Evolutionary conservation across 2,888 invertebrate genomes (phyloP).

Genomic region (Stenurella melanura): DNA sequence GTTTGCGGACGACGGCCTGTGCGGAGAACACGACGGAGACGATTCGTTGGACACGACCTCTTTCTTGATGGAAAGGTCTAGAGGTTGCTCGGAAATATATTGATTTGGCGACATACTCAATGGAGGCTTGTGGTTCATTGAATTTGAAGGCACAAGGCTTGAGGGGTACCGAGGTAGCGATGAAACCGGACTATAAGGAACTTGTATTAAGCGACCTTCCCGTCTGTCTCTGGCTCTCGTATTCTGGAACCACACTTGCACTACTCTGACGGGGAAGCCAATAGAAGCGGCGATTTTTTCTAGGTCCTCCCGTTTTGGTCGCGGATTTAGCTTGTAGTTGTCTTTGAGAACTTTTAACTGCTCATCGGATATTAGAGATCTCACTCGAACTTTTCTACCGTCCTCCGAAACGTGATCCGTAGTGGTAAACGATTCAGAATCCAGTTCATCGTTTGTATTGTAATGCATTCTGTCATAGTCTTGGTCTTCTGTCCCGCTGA

Average conservation of each 20-base stretch:
- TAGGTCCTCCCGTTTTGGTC: conserved; percentile 96
- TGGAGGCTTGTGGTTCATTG: conserved; percentile 41
- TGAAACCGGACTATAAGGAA: conserved; percentile 72
- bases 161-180: conserved; percentile 55
- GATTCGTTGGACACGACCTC: conserved; percentile 76
- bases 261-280: conserved; percentile 85
- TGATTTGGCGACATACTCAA: conserved; percentile 50
- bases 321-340: conserved; percentile 91
- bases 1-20: conserved; percentile 78
- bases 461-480: conserved; percentile 67
- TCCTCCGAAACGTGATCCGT: conserved; percentile 73
- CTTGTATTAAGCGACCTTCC: conserved; percentile 76
- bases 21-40: conserved; percentile 79
- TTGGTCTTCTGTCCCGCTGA: conserved; percentile 73
- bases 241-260: conserved; percentile 98
- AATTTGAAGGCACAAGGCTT: conserved; percentile 48
- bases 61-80: conserved; percentile 93
- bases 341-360: conserved; percentile 92
- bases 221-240: conserved; percentile 92
- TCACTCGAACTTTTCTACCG: conserved; percentile 90
- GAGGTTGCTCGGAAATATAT: conserved; percentile 82
- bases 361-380: conserved; percentile 95
- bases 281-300: conserved; percentile 88
- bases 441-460: conserved; percentile 75
- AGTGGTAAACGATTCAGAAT: conserved; percentile 75